These are phyloP conservation scores for Philaenus spumarius DNA, from an alignment of 1,140 invertebrate species.

Conservation along the genomic window DNA sequence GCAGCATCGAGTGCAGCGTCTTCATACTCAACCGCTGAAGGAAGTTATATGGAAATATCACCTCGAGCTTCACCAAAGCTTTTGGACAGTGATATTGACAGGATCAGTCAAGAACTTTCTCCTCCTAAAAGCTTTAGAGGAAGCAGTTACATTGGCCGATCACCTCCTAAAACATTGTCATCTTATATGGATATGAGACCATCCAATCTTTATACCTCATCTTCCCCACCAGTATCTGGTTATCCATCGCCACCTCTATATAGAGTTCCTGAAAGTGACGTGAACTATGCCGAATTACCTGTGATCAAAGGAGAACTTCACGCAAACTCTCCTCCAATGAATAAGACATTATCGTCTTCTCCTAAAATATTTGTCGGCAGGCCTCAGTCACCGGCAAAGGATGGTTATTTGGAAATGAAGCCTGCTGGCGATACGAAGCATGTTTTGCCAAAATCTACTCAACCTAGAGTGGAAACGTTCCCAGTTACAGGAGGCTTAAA, in stretches of 20 bases:
- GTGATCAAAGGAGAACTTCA: constrained; percentile 14
- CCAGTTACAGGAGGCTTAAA: constrained; percentile 11
- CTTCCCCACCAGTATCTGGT: constrained; percentile 20
- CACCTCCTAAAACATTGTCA: constrained; percentile 24
- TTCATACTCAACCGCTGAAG: constrained; percentile 28
- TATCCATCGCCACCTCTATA: constrained; percentile 22
- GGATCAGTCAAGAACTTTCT: constrained; percentile 10
- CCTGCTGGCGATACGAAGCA: constrained; percentile 31
- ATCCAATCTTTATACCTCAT: constrained; percentile 12
- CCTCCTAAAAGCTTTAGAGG: constrained; percentile 18
- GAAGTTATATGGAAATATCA: constrained; percentile 30
- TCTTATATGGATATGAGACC: constrained; percentile 11
- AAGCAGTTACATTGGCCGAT: constrained; percentile 22
- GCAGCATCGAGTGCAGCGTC: constrained; percentile 22
- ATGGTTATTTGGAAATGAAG: constrained; percentile 42
- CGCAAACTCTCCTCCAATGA: constrained; percentile 19
- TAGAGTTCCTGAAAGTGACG: constrained; percentile 28
- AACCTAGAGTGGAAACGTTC: constrained; percentile 23
- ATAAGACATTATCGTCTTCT: constrained; percentile 5
- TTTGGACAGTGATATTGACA: constrained; percentile 8
- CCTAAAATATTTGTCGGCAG: constrained; percentile 21
- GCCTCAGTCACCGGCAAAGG: constrained; percentile 16
- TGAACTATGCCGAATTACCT: constrained; percentile 32
- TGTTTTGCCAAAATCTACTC: constrained; percentile 24
- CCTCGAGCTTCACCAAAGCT: constrained; percentile 27